Evolutionary conservation across 2,113 vertebrate genomes (phyloP), one percentile per base, ranked within the genome.

Genomic region (Salvelinus fontinalis): DNA sequence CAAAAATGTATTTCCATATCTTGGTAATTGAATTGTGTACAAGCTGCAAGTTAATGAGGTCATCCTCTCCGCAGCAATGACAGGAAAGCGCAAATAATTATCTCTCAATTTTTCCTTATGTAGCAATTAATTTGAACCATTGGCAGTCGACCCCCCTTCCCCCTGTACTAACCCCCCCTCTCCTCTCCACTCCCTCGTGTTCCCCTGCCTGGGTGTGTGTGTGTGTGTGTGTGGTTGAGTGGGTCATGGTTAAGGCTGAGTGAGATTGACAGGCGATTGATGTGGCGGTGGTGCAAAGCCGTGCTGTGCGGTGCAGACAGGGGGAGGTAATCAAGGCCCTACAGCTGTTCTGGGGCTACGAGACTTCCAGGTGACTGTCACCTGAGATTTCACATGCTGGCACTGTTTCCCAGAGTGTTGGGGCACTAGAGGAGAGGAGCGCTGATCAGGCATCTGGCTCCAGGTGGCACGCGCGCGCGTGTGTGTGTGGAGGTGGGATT

Each of bases 11-110:
- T 96, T 96, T 95, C 95, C 95, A 95, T 96, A 94, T 95, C 92
- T 93, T 88, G 90, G 94, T 97, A 97, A 96, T 96, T 97, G 95
- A 97, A 96, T 97, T 96, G 95, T 97, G 95, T 95, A 96, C 96
- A 96, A 95, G 95, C 94, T 93, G 94, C 94, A 95, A 96, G 94
- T 95, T 96, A 96, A 96, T 96, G 95, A 95, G 95, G 95, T 96
- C 95, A 95, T 95, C 80, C 71, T 76, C 95, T 94, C 95, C 94
- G 87, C 78, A 94, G 95, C 94, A 91, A 93, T 95, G 95, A 95
- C 95, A 96, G 95, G 93, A 93, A 95, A 95, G 93, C 94, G 94
- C 94, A 94, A 96, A 97, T 96, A 96, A 97, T 97, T 95, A 97
- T 96, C 94, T 96, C 94, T 95, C 95, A 92, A 93, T 96, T 96